Base-by-base conservation (phyloP, 1,140 invertebrate species). In the Octopus sinensis region DNA sequence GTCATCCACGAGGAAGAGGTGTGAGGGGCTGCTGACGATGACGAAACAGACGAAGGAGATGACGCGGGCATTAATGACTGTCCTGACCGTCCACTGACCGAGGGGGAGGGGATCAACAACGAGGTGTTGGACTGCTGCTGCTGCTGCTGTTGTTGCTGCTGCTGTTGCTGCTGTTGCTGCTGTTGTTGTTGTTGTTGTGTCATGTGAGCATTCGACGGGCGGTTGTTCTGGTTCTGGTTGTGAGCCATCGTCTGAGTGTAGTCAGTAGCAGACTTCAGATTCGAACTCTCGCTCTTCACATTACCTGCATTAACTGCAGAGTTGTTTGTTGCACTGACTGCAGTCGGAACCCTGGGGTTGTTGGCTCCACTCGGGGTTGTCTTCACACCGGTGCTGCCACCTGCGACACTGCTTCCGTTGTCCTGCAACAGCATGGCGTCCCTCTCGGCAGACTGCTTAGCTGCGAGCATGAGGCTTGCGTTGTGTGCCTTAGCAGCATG, bases 401-500 rank as follows among this genome's bases (percentile, higher is more conserved):
- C 13, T 10, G 68, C 13, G 7, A 13, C 68, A 12, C 17, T 13
- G 56, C 9, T 62, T 13, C 30, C 30, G 30, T 23, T 13, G 68
- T n/a, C 17, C 17, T 73, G 68, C 68, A 73, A n/a, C 17, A 13
- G 1, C 68, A 73, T 73, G 68, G 9, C 13, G 68, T 73, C 68
- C 30, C 30, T 43, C 30, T 43, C 30, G 9, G 7, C 9, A n/a
- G 68, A 73, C 68, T n/a, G 17, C 30, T 73, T 13, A n/a, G 17
- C 30, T 5, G 17, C 68, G 7, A 73, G 68, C 68, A 73, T 73
- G 7, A 73, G 68, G 68, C 17, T n/a, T 73, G 68, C 68, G 30
- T 73, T 73, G 13, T 73, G 68, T 23, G 68, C 68, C 13, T 73
- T 73, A 13, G 68, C 79, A n/a, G 79, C 62, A 43, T 80, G 79